Base-by-base conservation (phyloP, 2,797 vertebrate species). In the Lacerta agilis region DNA sequence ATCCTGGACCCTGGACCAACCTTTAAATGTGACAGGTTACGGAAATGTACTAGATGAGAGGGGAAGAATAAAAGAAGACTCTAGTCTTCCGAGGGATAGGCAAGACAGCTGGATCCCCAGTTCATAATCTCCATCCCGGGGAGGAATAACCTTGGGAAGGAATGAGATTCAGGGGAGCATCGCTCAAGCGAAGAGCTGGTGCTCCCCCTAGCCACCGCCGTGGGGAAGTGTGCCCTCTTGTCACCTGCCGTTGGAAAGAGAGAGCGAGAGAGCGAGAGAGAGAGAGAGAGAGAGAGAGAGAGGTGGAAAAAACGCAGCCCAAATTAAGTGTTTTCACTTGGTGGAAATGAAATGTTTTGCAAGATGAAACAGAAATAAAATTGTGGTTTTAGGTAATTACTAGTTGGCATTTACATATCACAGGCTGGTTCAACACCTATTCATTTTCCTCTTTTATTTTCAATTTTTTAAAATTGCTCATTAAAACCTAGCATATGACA, bases 381-480 rank as follows among this genome's bases (percentile, higher is more conserved):
- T 96, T 96, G 97, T 97, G 97, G 97, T 97, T 97, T 97, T 97
- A 96, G 96, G 96, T 97, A 97, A 97, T 97, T 97, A 97, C 97
- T 97, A 96, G 97, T 97, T 97, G 96, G 97, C 97, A 97, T 97
- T 97, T 97, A 97, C 97, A 97, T 97, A 97, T 97, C 97, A 97
- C 97, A 94, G 96, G 96, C 96, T 97, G 96, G 97, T 96, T 97
- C 97, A 97, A 97, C 97, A 97, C 97, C 97, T 97, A 97, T 97
- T 97, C 97, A 97, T 97, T 97, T 97, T 97, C 97, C 96, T 96
- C 97, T 97, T 97, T 97, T 97, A 97, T 97, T 97, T 97, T 96
- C 96, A 97, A 97, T 97, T 97, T 97, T 97, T 97, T 90, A 95
- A 97, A 97, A 97, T 97, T 96, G 97, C 97, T 97, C 96, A 97